Evolutionary conservation across 2,888 invertebrate genomes (phyloP).

Genomic region (Aricia artaxerxes): DNA sequence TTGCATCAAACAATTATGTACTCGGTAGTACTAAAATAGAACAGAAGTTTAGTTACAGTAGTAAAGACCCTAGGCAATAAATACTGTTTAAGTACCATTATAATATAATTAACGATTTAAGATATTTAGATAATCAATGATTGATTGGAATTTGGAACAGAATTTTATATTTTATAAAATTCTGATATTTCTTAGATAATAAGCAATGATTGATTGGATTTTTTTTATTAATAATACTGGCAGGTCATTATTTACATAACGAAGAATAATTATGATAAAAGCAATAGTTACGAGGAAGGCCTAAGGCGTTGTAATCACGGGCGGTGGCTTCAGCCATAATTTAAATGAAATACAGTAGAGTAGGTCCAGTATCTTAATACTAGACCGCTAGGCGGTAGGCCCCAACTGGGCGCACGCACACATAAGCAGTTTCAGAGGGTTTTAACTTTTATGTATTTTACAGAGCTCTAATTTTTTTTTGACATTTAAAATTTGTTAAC

Average conservation of each 20-base stretch:
- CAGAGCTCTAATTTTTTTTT: too few species aligned
- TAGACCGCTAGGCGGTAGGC: too few species aligned
- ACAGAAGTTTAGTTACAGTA: neutral
- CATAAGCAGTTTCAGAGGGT: too few species aligned
- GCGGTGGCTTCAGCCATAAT: neutral
- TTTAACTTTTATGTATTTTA: too few species aligned
- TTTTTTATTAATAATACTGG: neutral
- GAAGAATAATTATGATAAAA: neutral
- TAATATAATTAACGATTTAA: neutral
- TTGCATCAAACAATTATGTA: constrained; percentile 17
- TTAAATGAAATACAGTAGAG: neutral
- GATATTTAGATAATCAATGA: too few species aligned
- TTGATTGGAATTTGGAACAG: neutral
- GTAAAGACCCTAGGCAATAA: neutral
- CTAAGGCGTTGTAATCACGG: constrained; percentile 4
- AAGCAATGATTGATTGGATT: too few species aligned
- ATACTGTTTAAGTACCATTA: neutral
- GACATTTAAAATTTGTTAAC: too few species aligned
- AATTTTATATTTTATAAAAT: neutral
- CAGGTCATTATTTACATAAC: neutral
- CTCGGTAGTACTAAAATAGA: neutral
- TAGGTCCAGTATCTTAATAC: neutral
- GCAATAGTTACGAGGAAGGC: constrained; percentile 7
- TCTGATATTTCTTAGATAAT: too few species aligned
- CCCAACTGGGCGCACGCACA: too few species aligned